These are phyloP conservation scores for Taxidea taxus DNA, from an alignment of 2,113 vertebrate genomes.

Conservation along the genomic window DNA sequence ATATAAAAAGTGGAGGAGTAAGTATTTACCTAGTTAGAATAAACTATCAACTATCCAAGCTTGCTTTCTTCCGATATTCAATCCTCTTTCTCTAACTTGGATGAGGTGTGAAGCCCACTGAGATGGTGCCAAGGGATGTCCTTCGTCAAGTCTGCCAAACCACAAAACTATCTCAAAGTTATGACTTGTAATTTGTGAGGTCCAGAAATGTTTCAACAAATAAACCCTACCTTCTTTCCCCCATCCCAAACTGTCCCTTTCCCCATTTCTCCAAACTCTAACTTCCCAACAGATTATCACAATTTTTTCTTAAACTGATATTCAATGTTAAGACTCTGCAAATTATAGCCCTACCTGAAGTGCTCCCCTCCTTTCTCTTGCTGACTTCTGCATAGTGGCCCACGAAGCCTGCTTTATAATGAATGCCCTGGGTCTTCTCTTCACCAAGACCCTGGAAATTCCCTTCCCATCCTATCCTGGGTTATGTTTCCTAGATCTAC, in stretches of 20 bases:
- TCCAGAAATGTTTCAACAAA: background rate
- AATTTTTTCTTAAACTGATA: background rate
- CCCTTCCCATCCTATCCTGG: background rate
- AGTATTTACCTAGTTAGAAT: background rate
- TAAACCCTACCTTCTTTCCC: background rate
- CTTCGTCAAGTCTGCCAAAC: background rate
- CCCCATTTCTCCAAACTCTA: background rate
- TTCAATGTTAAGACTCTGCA: background rate
- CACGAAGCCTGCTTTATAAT: background rate
- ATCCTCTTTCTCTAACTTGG: background rate
- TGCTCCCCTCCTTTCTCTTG: background rate
- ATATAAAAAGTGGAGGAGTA: background rate
- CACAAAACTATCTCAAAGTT: background rate
- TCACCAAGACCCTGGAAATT: background rate
- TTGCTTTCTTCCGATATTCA: background rate
- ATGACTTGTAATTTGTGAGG: background rate
- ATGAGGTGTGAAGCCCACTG: background rate
- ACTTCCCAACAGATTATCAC: background rate
- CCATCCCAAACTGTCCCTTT: background rate
- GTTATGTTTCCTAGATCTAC: background rate
- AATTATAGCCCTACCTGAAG: no score
- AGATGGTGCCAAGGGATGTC: background rate
- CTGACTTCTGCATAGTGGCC: background rate
- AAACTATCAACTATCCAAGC: background rate
- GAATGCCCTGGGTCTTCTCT: background rate